Base-by-base conservation (phyloP, 2,113 vertebrate species). In the Dicaeum eximium region DNA sequence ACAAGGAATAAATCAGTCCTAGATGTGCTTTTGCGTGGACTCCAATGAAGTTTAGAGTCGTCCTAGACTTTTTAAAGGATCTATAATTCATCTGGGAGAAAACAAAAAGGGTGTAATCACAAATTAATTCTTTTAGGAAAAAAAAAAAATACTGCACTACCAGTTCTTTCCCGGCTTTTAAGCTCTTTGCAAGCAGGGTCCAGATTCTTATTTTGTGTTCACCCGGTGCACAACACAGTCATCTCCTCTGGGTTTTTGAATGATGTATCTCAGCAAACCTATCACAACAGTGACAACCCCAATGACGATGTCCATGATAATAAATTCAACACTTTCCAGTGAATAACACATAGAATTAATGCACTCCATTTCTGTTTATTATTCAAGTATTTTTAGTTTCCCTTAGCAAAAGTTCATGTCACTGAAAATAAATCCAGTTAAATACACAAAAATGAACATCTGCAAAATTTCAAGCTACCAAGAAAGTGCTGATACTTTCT, bases 301-400 rank as follows among this genome's bases (percentile, higher is more conserved):
- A 7, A 81, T 81, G 77, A 87, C n/a, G 22, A 90, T 67, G 83
- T 71, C 86, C 86, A 86, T 2, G 1, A 83, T 86, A 92, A 90
- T 69, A 94, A 96, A 95, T 88, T 88, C 77, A 86, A 56, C 48
- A 86, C 47, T 92, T 94, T 88, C 37, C 82, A 88, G 65, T 86
- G 92, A 93, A 88, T 86, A 96, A 53, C 33, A 77, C n/a, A 35
- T 88, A 74, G 48, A 80, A 92, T 94, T 95, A 86, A 79, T 93
- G 58, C 47, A 67, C 51, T 86, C 48, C 6, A 64, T 82, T 92
- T 74, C 69, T 89, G 25, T 93, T 93, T 93, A 84, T 95, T 96
- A 71, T 91, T 92, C 57, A 71, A 92, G 44, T 71, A 92, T 92
- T 96, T 97, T 93, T 79, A 87, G 40, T 87, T 91, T 93, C 37